These are phyloP conservation scores for Charanyca ferruginea DNA, from an alignment of 2,888 invertebrate genomes.

Conservation along the genomic window DNA sequence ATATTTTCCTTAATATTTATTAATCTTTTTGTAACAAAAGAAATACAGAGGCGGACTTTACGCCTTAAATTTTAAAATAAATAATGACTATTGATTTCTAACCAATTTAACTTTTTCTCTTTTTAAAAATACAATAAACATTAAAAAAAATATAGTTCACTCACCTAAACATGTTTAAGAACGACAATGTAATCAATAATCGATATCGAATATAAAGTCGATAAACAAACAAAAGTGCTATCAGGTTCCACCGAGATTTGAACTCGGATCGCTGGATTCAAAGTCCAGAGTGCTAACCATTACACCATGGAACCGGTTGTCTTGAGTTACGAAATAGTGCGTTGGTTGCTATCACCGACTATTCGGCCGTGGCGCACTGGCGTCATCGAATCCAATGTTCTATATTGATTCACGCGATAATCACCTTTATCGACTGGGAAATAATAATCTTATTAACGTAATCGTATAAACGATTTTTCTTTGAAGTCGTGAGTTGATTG, in stretches of 20 bases:
- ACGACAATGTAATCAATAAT: slow-evolving; percentile 61
- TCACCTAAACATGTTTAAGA: neutral
- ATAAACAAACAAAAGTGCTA: slow-evolving; percentile 13
- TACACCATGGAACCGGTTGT: slow-evolving; percentile 93
- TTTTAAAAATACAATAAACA: neutral
- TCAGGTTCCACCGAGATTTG: slow-evolving; percentile 95
- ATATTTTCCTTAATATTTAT: no score
- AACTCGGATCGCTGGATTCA: slow-evolving; percentile 96
- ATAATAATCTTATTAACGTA: slow-evolving; percentile 23
- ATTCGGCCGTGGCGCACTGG: slow-evolving; percentile 30
- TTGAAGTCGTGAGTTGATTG: slow-evolving; percentile 21
- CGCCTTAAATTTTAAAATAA: neutral
- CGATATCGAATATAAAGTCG: neutral
- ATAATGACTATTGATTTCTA: neutral
- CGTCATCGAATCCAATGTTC: slow-evolving; percentile 44
- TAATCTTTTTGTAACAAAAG: no score
- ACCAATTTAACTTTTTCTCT: neutral
- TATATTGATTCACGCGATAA: slow-evolving; percentile 31
- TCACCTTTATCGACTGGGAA: slow-evolving; percentile 25
- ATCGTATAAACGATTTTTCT: slow-evolving; percentile 9
- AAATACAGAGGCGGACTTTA: no score
- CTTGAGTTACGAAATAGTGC: slow-evolving; percentile 57
- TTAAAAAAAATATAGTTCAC: neutral
- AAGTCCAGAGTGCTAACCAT: slow-evolving; percentile 96
- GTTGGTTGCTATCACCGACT: slow-evolving; percentile 30